Conservation (phyloP, 2,888 invertebrate species). For the Hirtodrosophila cameraria region DNA sequence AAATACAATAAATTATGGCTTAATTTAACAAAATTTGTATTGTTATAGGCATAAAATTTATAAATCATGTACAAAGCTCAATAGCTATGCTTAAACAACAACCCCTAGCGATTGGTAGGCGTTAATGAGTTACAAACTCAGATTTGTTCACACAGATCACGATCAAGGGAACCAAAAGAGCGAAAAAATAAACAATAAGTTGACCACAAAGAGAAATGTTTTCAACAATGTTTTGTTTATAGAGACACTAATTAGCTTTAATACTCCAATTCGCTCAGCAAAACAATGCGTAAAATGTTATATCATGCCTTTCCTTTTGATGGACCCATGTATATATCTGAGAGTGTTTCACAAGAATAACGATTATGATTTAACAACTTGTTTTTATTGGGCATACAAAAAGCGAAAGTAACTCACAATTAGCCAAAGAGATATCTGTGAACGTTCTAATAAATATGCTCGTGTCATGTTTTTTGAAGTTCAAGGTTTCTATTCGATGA, state of each 20-base stretch:
- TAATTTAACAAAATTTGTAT: too few relatives aligned
- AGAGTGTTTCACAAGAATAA: constrained; percentile 63
- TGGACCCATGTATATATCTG: constrained; percentile 24
- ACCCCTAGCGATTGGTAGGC: neutral
- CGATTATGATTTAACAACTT: constrained; percentile 46
- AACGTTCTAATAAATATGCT: constrained; percentile 64
- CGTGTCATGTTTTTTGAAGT: constrained; percentile 45
- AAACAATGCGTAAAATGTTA: constrained; percentile 52
- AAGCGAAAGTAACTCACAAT: constrained; percentile 64
- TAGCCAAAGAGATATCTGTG: constrained; percentile 27
- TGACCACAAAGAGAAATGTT: constrained; percentile 10
- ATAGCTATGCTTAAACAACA: neutral
- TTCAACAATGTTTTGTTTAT: constrained; percentile 29
- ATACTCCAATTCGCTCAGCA: constrained; percentile 62
- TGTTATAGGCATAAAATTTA: neutral
- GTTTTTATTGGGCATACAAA: constrained; percentile 36
- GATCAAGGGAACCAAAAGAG: constrained; percentile 2
- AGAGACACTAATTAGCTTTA: constrained; percentile 71
- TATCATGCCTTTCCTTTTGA: constrained; percentile 58
- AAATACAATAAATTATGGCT: too few relatives aligned
- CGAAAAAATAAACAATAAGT: constrained; percentile 1
- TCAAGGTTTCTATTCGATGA: constrained; percentile 58
- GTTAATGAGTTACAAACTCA: neutral
- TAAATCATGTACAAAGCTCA: neutral
- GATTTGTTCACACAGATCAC: constrained; percentile 13